Percentiles rank a stretch among this genome's conserved stretches.
phyloP scores from a whole-genome alignment of 2,113 vertebrate genomes.

The Brienomyrus longianalis region DNA sequence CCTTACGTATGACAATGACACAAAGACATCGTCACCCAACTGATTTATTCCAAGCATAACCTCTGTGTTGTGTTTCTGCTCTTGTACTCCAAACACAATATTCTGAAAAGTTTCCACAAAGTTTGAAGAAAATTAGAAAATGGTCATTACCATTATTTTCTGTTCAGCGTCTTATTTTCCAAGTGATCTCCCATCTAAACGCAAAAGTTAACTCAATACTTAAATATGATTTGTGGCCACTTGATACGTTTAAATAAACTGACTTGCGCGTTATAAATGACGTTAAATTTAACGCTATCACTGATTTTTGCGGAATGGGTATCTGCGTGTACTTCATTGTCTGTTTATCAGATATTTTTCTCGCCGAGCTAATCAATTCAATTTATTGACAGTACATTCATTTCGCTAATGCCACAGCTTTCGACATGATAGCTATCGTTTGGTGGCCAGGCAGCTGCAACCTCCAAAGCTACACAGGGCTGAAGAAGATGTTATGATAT shows the following conservation, averaged over 20 bases:
- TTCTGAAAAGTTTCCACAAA: background rate
- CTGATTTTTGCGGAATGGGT: background rate
- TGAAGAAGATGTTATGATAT: background rate
- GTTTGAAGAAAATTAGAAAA: background rate
- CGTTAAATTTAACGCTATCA: background rate
- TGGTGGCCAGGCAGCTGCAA: background rate
- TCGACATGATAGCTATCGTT: background rate
- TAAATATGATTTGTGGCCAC: background rate
- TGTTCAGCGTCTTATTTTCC: background rate
- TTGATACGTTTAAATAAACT: background rate
- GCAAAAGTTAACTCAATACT: background rate
- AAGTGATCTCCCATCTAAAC: background rate
- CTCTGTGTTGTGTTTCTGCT: background rate
- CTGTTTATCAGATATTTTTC: background rate
- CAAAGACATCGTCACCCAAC: background rate
- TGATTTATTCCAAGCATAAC: background rate
- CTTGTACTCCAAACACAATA: background rate
- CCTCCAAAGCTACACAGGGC: background rate
- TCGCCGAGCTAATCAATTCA: background rate
- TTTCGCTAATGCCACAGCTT: background rate
- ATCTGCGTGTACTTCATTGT: background rate
- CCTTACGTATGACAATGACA: background rate
- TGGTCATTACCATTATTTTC: background rate
- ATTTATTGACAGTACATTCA: background rate
- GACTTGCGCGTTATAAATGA: background rate